Evolutionary conservation across 2,888 invertebrate genomes (phyloP), one percentile per base, ranked within the genome.

Genomic region (Archips xylosteana): DNA sequence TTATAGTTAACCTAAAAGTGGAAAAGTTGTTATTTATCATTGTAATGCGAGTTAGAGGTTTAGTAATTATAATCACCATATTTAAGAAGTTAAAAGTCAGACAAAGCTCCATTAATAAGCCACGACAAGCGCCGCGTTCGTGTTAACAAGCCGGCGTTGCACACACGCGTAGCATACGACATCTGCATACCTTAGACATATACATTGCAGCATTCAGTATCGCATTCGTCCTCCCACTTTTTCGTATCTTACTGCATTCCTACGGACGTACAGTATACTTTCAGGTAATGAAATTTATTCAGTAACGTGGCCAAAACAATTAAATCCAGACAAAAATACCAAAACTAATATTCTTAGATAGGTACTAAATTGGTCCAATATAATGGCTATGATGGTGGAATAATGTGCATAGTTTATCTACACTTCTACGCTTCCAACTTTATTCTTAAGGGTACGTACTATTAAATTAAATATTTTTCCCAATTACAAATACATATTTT

Each of bases 181-280:
- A 80, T 80, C 82, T 82, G 90, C 92, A 88, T 94, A 96, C 96
- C 96, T 96, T 96, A 88, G 96, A 95, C 88, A 96, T 94, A 94
- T 95, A 96, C 89, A 95, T 90, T 81, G 96, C 96, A 82, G 96
- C 96, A 92, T 95, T 95, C 91, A 95, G 94, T 89, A 96, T 95
- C 81, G 95, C 95, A 94, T 95, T 96, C 87, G 95, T 94, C 89
- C 94, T 94, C 86, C 94, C 95, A 87, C 94, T 92, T 91, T 95
- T 95, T 82, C 93, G 92, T 87, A 95, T 90, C 84, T 93, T 95
- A 95, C 96, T 96, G 92, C 96, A 95, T 78, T 95, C 96, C 96
- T 96, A 95, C 81, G 92, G 89, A 92, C 84, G 88, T 88, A 90
- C 83, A 87, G 74, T 74, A 70, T 80, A 86, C 78, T 79, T 79